phyloP scores from a whole-genome alignment of 1,140 invertebrate species.

The Drosophila mojavensis region DNA sequence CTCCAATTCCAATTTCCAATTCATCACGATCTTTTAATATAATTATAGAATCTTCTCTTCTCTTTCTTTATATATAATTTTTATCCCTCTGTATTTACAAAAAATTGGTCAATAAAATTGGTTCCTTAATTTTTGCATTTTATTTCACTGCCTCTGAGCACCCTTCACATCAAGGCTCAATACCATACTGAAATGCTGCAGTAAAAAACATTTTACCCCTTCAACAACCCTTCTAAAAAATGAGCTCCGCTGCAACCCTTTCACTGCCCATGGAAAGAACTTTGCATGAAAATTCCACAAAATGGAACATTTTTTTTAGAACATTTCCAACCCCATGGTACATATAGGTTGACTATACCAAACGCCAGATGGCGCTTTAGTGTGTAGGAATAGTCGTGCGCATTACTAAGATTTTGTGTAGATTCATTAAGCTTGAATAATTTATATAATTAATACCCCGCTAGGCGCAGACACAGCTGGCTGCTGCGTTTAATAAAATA shows the following conservation, averaged over 20 bases:
- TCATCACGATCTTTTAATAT: no score
- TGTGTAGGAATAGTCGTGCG: background rate
- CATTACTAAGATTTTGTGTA: constrained; percentile 36
- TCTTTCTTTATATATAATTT: no score
- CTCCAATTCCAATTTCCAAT: no score
- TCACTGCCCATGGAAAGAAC: constrained; percentile 46
- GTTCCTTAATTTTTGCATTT: no score
- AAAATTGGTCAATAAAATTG: no score
- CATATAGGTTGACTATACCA: background rate
- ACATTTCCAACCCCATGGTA: constrained; percentile 60
- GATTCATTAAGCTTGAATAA: constrained; percentile 69
- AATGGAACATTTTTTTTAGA: constrained; percentile 49
- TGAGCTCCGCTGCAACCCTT: constrained; percentile 56
- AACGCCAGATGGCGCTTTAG: constrained; percentile 63
- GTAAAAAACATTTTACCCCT: constrained; percentile 39
- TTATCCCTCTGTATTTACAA: no score
- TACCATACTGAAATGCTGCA: constrained; percentile 35
- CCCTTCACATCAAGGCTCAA: background rate
- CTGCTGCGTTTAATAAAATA: constrained; percentile 75
- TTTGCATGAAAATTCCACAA: constrained; percentile 55
- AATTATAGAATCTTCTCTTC: no score
- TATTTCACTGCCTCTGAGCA: background rate
- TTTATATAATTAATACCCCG: constrained; percentile 80
- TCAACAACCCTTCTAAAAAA: constrained; percentile 52
- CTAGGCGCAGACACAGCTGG: constrained; percentile 64